phyloP scores from a whole-genome alignment of 1,140 invertebrate species.

The Himalopsyche phryganea region DNA sequence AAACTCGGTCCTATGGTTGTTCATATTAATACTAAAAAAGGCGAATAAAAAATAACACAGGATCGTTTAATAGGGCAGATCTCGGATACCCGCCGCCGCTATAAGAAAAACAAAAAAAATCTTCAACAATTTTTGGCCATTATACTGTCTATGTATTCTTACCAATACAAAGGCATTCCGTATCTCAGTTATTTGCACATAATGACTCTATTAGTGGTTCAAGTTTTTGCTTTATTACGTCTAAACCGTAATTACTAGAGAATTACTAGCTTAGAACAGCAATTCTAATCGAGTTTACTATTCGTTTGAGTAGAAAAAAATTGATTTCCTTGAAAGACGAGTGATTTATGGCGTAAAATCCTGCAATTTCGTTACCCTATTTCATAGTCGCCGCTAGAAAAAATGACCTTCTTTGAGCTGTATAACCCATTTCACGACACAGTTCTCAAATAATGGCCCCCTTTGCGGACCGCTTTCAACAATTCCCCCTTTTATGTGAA shows the following conservation, averaged over 20 bases:
- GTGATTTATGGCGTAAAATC: conserved; percentile 12
- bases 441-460: conserved; percentile 29
- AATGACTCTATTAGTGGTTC: conserved; percentile 34
- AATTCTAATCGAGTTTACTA: conserved; percentile 1
- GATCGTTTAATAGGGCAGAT: conserved; percentile 31
- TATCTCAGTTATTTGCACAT: conserved; percentile 30
- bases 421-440: conserved; percentile 34
- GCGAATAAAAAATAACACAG: conserved; percentile 18
- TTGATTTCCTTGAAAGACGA: background rate
- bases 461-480: conserved; percentile 16
- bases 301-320: conserved; percentile 19
- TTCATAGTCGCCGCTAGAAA: conserved; percentile 3
- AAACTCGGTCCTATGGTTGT: conserved; percentile 9
- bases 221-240: conserved; percentile 21
- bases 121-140: conserved; percentile 25
- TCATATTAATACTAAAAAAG: conserved; percentile 23
- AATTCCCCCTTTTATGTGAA: conserved; percentile 31
- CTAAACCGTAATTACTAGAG: conserved; percentile 15
- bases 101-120: conserved; percentile 13
- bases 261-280: conserved; percentile 4
- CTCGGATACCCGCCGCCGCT: conserved; percentile 8
- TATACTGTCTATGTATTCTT: conserved; percentile 11
- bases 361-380: background rate
- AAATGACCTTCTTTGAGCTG: conserved; percentile 20
- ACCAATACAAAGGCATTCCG: conserved; percentile 15